Evolutionary conservation across 2,797 vertebrate species (phyloP), one percentile per base, ranked within the genome.

Genomic region (Crypturellus tataupa): DNA sequence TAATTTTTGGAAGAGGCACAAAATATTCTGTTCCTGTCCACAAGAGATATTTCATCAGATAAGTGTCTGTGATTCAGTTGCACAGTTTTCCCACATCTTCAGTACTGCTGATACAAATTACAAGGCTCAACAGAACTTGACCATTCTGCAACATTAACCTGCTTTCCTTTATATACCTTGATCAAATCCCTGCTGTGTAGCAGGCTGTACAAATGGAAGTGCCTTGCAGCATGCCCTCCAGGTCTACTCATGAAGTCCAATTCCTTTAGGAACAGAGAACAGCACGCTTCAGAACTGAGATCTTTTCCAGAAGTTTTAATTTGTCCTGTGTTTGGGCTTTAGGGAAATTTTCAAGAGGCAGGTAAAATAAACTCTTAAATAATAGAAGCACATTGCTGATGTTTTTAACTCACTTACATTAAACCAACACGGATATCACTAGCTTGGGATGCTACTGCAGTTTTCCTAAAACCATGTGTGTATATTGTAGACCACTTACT

Each of bases 241-340:
- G 85, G 17, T 87, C 91, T 91, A 51, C 47, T 71, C 80, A 75
- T 65, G 82, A 89, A 87, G 72, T 78, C 49, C 11, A 33, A 27
- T 78, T 93, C 85, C 65, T 46, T 29, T 8, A 58, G n/a, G n/a
- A 80, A 2, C 44, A 87, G 53, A 89, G 24, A 90, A 87, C 77
- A 65, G 53, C 14, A 9, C n/a, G 55, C 82, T 89, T 89, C 72
- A 62, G 18, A 93, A 40, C 44, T 80, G 39, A 73, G 85, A 73
- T 75, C 51, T 55, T 90, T 81, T 87, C 89, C 76, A 78, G 84
- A 87, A 90, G 39, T 40, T 78, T 83, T 78, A 40, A 71, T 89
- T 85, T 73, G 64, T 89, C 46, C 37, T 1, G 0, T 37, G 25
- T 6, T 71, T 76, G 40, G 23, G 35, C 70, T 89, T 49, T 5